Base-by-base conservation (phyloP, 2,797 vertebrate genomes). In the Kryptopterus vitreolus region DNA sequence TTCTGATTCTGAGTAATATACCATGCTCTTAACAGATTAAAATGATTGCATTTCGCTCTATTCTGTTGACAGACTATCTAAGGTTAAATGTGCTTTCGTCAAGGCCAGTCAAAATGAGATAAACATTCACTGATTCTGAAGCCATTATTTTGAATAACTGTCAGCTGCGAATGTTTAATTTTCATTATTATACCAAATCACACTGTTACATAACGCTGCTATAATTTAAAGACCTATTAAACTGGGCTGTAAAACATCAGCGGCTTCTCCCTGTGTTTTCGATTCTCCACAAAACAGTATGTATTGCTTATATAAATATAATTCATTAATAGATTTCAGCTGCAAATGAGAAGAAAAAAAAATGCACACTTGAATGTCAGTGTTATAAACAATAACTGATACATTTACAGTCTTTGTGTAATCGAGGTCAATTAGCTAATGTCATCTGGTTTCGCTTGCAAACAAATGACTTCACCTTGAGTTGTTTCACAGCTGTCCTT, bases 181-280 rank as follows among this genome's bases (percentile, higher is more conserved):
- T 79, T 83, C 69, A 87, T 87, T 85, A 85, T 74, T 43, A 63
- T 52, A 79, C 62, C 78, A 68, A 79, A 46, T 69, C 61, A 68
- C 66, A 79, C 76, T 76, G 46, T 69, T 79, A 52, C 74, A 35
- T 85, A 82, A 86, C 69, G 31, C 77, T 16, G 78, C 65, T 78
- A 61, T 85, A 82, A 80, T 87, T 84, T 87, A 86, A 81, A 80
- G 72, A 62, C 77, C 77, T 72, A 18, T 75, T 85, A 84, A 85
- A 87, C 77, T 85, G 82, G 82, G 78, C 84, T 84, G 80, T 88
- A 86, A 88, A 85, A 81, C 65, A 57, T 72, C 74, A 69, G 71
- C 35, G 65, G 81, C 75, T 78, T 76, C 66, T 81, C 84, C 76
- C 65, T 78, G 76, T 43, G 77, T 53, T 82, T 84, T 81, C 48